A percentile compares a stretch with the other conserved stretches of the same genome.
Conservation (phyloP, 2,797 vertebrate genomes). For the Hydrocynus forskahlii region DNA sequence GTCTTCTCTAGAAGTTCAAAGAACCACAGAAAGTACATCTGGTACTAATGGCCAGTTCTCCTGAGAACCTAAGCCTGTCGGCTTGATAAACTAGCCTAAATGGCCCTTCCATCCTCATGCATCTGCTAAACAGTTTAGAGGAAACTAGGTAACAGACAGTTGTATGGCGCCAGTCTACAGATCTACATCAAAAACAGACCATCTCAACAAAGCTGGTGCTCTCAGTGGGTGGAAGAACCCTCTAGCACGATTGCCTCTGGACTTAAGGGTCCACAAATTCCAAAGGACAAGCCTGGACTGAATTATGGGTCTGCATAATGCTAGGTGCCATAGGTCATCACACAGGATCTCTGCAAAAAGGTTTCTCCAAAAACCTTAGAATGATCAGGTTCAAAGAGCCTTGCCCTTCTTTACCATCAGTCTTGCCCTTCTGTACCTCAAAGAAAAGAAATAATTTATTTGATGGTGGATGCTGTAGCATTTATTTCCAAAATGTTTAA, state of each 20-base stretch:
- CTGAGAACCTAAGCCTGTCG: background rate
- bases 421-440: background rate
- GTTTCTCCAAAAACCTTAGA: background rate
- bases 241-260: background rate
- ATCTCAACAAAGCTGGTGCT: background rate
- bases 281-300: constrained; percentile 11
- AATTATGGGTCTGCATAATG: background rate
- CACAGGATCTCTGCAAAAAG: background rate
- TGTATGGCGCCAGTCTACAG: background rate
- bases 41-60: background rate
- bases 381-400: constrained; percentile 20
- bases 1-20: background rate
- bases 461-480: too few species aligned
- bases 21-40: background rate
- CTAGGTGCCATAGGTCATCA: background rate
- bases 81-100: background rate
- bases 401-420: background rate
- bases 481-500: too few species aligned
- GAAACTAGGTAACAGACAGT: background rate
- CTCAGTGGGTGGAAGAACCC: background rate
- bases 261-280: constrained; percentile 5
- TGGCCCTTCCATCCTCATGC: too few species aligned
- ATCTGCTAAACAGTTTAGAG: background rate
- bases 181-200: background rate
- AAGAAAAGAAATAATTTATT: too few species aligned